These are phyloP conservation scores for Siphlonurus alternatus DNA, from an alignment of 2,888 invertebrate genomes.

Conservation along the genomic window DNA sequence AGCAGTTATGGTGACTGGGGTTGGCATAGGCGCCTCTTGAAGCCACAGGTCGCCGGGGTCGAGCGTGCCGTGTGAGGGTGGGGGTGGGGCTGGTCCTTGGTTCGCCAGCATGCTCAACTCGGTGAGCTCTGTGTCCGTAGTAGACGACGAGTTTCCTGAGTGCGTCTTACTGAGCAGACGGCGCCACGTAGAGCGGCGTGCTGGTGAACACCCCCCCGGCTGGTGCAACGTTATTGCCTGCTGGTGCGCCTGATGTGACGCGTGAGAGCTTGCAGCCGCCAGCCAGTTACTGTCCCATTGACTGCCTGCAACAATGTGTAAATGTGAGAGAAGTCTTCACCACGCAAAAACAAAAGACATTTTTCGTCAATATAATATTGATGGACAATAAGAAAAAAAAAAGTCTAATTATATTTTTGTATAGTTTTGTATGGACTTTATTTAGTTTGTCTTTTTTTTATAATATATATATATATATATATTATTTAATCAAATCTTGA, in stretches of 20 bases:
- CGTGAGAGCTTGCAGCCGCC: neutral
- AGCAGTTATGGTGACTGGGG: slow-evolving; percentile 68
- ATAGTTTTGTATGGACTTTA: no score
- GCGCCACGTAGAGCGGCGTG: slow-evolving; percentile 64
- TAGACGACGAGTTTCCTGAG: slow-evolving; percentile 9
- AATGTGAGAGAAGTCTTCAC: no score
- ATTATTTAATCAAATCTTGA: no score
- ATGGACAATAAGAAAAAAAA: no score
- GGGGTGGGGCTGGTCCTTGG: slow-evolving; percentile 29
- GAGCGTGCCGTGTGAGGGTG: slow-evolving; percentile 1
- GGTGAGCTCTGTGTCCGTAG: slow-evolving; percentile 70
- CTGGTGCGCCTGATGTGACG: neutral
- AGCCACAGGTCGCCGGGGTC: slow-evolving; percentile 4
- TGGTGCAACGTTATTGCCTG: neutral
- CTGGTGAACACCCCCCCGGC: slow-evolving; percentile 18
- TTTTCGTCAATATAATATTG: no score
- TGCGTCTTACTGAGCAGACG: slow-evolving; percentile 28
- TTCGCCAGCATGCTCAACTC: slow-evolving; percentile 71
- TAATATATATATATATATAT: no score
- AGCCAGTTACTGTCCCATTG: slow-evolving; percentile 1
- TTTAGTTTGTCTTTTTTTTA: no score
- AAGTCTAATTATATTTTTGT: no score
- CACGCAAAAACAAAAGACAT: no score
- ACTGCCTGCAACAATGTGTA: neutral
- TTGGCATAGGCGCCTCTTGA: slow-evolving; percentile 35